These are phyloP conservation scores for Sericinus montela DNA, from an alignment of 2,888 invertebrate genomes.

Conservation along the genomic window DNA sequence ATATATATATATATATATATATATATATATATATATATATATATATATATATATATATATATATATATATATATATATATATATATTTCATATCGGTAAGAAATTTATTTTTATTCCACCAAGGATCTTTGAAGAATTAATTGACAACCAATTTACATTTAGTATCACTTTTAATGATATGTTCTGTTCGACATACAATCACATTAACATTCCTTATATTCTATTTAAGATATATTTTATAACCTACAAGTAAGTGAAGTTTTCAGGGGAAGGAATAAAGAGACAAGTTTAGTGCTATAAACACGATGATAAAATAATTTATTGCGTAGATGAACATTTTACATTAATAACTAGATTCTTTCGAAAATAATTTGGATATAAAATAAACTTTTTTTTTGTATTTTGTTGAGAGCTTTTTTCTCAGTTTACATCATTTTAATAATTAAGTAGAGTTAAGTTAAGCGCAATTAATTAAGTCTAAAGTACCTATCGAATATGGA, in stretches of 20 bases:
- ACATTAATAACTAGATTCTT: neutral
- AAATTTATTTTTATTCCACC: neutral
- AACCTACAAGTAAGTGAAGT: constrained; percentile 19
- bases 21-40: no score
- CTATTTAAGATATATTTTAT: constrained; percentile 23
- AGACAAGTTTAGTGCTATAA: constrained; percentile 1
- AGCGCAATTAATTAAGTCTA: no score
- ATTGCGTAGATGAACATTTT: neutral
- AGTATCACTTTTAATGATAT: constrained; percentile 59
- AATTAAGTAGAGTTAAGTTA: no score
- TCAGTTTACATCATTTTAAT: no score
- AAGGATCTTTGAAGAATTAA: constrained; percentile 25
- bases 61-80: no score
- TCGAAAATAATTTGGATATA: neutral
- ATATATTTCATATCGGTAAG: no score
- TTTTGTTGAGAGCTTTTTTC: neutral
- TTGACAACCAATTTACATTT: constrained; percentile 37
- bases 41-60: no score
- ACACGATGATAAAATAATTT: neutral
- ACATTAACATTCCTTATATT: constrained; percentile 43
- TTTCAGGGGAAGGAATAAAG: constrained; percentile 6
- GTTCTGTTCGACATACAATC: constrained; percentile 56
- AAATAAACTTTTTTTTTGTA: neutral
- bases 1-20: no score
- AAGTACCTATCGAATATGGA: no score